Evolutionary conservation across 2,888 invertebrate species (phyloP).

Genomic region (Pammene aurita): DNA sequence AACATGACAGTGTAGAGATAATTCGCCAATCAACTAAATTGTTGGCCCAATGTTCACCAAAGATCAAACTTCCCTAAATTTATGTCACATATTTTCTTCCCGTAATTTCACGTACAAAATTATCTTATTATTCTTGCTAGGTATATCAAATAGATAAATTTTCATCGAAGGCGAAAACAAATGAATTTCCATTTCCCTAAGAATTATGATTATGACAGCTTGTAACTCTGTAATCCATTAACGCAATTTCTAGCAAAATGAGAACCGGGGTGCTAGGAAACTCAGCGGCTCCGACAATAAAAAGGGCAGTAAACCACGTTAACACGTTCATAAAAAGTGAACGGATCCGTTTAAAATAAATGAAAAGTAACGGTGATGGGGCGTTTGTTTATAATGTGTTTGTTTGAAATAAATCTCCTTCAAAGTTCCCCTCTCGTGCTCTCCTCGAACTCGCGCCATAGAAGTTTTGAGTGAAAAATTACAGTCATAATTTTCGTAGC

Average conservation of each 20-base stretch:
- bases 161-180: neutral
- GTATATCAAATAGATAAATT: neutral
- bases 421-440: conserved; percentile 59
- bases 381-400: conserved; percentile 54
- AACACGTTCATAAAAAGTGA: conserved; percentile 45
- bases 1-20: conserved; percentile 9
- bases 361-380: conserved; percentile 50
- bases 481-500: conserved; percentile 72
- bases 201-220: conserved; percentile 30
- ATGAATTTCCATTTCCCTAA: conserved; percentile 28
- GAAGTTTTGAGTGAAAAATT: conserved; percentile 77
- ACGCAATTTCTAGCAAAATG: conserved; percentile 34
- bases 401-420: conserved; percentile 62
- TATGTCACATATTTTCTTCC: neutral
- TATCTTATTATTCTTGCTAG: neutral
- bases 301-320: conserved; percentile 50
- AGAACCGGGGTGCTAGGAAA: conserved; percentile 42
- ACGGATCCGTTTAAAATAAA: conserved; percentile 49
- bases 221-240: conserved; percentile 36
- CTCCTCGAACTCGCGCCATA: conserved; percentile 59
- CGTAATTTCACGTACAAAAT: neutral
- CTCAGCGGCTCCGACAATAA: conserved; percentile 52
- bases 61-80: neutral
- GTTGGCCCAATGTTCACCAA: neutral
- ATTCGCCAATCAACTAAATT: neutral